Evolutionary conservation across 2,797 vertebrate species (phyloP), one percentile per base, ranked within the genome.

Genomic region (Schizopygopsis pylzovi): DNA sequence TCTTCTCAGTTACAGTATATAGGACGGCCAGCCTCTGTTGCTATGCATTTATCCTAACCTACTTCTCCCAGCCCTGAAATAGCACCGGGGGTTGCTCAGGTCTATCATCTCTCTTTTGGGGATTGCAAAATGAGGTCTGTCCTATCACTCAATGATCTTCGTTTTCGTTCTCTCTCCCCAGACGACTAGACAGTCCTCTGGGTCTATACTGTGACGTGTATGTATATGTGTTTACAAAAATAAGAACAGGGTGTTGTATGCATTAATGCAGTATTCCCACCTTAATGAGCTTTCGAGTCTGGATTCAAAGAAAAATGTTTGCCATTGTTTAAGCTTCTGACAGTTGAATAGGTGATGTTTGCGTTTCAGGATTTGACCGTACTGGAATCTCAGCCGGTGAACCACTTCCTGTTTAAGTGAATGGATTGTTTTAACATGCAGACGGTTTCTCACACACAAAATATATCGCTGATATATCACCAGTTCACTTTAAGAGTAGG

Each of bases 41-140:
- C 90, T 90, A 91, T 90, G 85, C 89, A 90, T 89, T 90, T 90
- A 91, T 92, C 90, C 88, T 92, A 94, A 92, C 95, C 95, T 94
- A 94, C 92, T 93, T 96, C 83, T 94, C 92, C 83, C 76, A 54
- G 87, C 79, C 89, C 93, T 92, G 92, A 95, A 96, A 96, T 96
- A 95, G 95, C 94, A 92, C 43, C 18, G 37, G 56, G 82, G 90
- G 88, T 88, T 87, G 87, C 68, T 45, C 86, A 90, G 91, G 92
- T 92, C 91, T 85, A 56, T 43, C 18, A 39, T 76, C 45, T 91
- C 91, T 92, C 93, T 91, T 88, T 76, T 86, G 92, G 92, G 93
- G 90, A 90, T 90, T 45, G 88, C 87, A 89, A 93, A 90, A 92
- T 85, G 82, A 94, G 93, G 93, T 92, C 91, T 91, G 92, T 90